Conservation (phyloP, 2,797 vertebrate genomes). For the Gastrophryne carolinensis region DNA sequence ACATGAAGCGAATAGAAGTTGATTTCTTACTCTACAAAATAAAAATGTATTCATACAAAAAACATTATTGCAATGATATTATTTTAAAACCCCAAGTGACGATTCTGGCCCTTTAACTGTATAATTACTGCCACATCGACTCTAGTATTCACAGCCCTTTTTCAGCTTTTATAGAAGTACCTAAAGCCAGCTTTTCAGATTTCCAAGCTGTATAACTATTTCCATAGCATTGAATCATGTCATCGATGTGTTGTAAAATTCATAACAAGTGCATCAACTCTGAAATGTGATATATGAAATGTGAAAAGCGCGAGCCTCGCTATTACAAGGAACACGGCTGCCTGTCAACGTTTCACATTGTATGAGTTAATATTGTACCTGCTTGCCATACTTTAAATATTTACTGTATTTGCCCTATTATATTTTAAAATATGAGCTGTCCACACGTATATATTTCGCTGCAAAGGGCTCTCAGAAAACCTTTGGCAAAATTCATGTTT, state of each 20-base stretch:
- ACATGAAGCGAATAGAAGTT: too few species aligned
- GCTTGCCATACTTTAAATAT: conserved; percentile 19
- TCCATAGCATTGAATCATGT: conserved; percentile 28
- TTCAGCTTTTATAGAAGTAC: background rate
- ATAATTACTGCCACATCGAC: background rate
- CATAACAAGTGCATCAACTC: conserved; percentile 27
- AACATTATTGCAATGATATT: too few species aligned
- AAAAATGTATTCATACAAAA: too few species aligned
- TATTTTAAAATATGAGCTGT: conserved; percentile 31
- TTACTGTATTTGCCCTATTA: conserved; percentile 1
- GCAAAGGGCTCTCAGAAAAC: background rate
- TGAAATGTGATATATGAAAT: conserved; percentile 21
- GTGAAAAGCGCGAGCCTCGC: background rate
- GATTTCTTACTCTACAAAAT: too few species aligned
- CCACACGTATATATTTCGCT: conserved; percentile 16
- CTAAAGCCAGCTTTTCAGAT: background rate
- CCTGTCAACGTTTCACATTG: conserved; percentile 7
- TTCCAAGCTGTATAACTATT: conserved; percentile 5
- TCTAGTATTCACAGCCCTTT: background rate
- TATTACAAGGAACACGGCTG: background rate
- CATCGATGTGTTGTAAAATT: conserved; percentile 24
- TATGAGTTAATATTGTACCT: conserved; percentile 15
- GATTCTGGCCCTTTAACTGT: background rate
- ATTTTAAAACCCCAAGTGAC: too few species aligned
- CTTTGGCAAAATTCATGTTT: background rate